Evolutionary conservation across 2,113 vertebrate genomes (phyloP).

Genomic region (Microtus ochrogaster): DNA sequence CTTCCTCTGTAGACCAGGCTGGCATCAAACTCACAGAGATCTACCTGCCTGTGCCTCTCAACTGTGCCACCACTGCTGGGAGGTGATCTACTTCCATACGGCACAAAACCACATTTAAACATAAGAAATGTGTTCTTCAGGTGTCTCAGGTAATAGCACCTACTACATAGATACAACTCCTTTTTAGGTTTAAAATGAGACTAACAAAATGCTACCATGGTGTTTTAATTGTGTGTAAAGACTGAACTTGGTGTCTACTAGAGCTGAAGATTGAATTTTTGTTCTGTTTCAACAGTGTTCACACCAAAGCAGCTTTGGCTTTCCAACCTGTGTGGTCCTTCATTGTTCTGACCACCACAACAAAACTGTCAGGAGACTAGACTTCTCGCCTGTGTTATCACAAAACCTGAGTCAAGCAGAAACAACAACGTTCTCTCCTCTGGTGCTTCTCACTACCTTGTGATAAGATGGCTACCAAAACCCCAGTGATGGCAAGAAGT

Average conservation of each 20-base stretch:
- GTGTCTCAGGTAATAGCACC: neutral
- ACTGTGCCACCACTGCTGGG: too few species aligned
- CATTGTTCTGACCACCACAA: neutral
- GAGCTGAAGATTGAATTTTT: neutral
- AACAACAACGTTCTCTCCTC: neutral
- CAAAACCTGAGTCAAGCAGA: neutral
- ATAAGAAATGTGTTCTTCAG: neutral
- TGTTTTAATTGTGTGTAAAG: neutral
- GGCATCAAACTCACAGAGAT: too few species aligned
- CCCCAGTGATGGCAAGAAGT: neutral
- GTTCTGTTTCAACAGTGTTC: neutral
- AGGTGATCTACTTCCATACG: neutral
- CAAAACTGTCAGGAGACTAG: neutral
- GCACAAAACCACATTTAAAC: neutral
- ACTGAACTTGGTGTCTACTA: neutral
- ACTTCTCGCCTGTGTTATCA: neutral
- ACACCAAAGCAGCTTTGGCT: neutral
- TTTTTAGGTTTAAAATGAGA: conserved; percentile 19
- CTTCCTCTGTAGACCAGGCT: too few species aligned
- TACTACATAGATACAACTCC: neutral
- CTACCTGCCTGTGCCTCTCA: too few species aligned
- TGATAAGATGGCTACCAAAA: neutral
- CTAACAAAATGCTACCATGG: neutral
- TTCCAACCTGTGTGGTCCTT: neutral
- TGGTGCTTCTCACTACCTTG: neutral